Conservation (phyloP, 2,797 vertebrate genomes). For the Tamandua tetradactyla region DNA sequence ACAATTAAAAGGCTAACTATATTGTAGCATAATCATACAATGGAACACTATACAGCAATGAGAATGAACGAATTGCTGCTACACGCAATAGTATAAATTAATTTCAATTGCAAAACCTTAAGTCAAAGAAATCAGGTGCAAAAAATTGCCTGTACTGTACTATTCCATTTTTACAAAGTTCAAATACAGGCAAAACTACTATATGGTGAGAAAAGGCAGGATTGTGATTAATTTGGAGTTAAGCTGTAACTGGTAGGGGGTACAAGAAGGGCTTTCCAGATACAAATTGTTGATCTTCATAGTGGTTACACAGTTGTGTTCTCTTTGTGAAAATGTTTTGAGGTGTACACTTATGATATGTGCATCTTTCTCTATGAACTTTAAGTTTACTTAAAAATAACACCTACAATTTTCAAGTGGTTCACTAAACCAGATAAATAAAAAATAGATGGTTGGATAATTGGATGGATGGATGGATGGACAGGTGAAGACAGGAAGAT, state of each 20-base stretch:
- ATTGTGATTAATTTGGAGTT: slow-evolving; percentile 6
- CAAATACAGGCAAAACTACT: no score
- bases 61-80: neutral
- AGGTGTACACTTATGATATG: neutral
- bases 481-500: neutral
- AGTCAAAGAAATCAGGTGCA: neutral
- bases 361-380: neutral
- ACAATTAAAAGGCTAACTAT: neutral
- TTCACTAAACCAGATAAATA: neutral
- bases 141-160: neutral
- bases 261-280: slow-evolving; percentile 6
- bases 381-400: slow-evolving; percentile 39
- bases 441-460: neutral
- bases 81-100: neutral
- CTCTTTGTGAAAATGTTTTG: slow-evolving; percentile 29
- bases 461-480: neutral
- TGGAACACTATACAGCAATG: neutral
- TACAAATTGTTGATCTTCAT: neutral
- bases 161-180: neutral
- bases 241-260: neutral
- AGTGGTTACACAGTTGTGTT: neutral
- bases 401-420: slow-evolving; percentile 7
- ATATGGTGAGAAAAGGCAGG: neutral
- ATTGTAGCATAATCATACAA: neutral
- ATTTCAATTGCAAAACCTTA: slow-evolving; percentile 41